Percentiles rank a stretch among this genome's conserved stretches.
Conservation (phyloP, 1,140 invertebrate genomes). For the Drosophila punjabiensis region DNA sequence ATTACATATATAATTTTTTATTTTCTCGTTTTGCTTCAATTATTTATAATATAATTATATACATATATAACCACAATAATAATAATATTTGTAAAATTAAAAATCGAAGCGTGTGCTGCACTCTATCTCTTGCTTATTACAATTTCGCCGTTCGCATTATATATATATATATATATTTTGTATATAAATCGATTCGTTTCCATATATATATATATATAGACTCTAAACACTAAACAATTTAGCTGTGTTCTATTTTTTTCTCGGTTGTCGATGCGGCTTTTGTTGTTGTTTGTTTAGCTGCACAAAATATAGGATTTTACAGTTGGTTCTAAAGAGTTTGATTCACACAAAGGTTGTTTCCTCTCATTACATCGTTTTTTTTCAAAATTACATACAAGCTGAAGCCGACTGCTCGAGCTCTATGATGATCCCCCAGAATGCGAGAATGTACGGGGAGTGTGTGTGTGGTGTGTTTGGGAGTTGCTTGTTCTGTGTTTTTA, state of each 20-base stretch:
- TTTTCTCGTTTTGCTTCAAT: constrained; percentile 82
- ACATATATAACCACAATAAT: constrained; percentile 85
- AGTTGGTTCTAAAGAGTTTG: constrained; percentile 59
- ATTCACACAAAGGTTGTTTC: constrained; percentile 16
- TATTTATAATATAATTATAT: constrained; percentile 85
- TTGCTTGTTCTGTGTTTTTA: constrained; percentile 50
- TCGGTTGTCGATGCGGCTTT: constrained; percentile 30
- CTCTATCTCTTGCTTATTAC: constrained; percentile 77
- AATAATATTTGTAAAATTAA: constrained; percentile 84
- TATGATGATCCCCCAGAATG: constrained; percentile 26
- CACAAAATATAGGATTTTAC: constrained; percentile 78
- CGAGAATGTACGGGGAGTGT: constrained; percentile 29
- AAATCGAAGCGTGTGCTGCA: constrained; percentile 84
- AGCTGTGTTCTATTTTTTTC: constrained; percentile 55
- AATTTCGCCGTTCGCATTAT: constrained; percentile 71
- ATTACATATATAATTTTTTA: constrained; percentile 85
- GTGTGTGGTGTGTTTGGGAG: constrained; percentile 18
- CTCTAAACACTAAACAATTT: constrained; percentile 81
- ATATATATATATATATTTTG: constrained; percentile 55
- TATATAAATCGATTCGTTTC: constrained; percentile 62
- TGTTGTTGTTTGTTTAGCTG: constrained; percentile 52
- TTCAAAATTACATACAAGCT: constrained; percentile 69
- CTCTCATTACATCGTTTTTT: constrained; percentile 28
- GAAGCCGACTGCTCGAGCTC: constrained; percentile 57
- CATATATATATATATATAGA: constrained; percentile 62